Evolutionary conservation across 92 coral and sea anemone genomes (phyloP).

Genomic region (Parazoanthus darwini): DNA sequence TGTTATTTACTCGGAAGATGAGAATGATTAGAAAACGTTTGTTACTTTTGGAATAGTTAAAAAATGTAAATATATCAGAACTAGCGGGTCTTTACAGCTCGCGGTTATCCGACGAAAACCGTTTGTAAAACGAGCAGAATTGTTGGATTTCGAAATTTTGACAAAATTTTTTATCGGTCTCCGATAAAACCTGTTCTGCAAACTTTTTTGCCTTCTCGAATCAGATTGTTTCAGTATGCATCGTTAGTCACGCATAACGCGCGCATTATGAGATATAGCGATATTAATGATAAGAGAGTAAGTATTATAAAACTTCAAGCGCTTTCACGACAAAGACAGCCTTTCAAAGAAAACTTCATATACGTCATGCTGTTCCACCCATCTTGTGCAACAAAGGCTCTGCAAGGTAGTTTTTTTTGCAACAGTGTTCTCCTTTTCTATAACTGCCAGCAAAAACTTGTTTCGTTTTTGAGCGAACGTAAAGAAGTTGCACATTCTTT

Average conservation of each 20-base stretch:
- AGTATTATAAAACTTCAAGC: too few relatives aligned
- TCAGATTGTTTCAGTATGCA: conserved; percentile 1
- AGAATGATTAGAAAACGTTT: background rate
- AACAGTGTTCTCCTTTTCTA: too few relatives aligned
- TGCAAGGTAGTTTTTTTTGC: too few relatives aligned
- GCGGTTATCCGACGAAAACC: background rate
- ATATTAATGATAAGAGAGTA: background rate
- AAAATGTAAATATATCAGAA: background rate
- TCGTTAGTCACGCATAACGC: background rate
- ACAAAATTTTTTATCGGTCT: background rate
- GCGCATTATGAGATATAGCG: background rate
- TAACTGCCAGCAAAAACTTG: too few relatives aligned
- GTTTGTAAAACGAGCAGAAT: conserved; percentile 5
- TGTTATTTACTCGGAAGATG: conserved; percentile 6
- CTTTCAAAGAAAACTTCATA: too few relatives aligned
- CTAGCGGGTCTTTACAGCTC: background rate
- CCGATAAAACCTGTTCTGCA: conserved; percentile 1
- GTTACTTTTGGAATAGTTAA: background rate
- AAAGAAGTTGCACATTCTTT: too few relatives aligned
- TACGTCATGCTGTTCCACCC: too few relatives aligned
- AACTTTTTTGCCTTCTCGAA: background rate
- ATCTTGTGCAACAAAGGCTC: too few relatives aligned
- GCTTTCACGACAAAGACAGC: too few relatives aligned
- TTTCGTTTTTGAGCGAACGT: too few relatives aligned
- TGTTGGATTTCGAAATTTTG: background rate